phyloP scores from a whole-genome alignment of 2,888 invertebrate genomes.

The Diarsia rubi region DNA sequence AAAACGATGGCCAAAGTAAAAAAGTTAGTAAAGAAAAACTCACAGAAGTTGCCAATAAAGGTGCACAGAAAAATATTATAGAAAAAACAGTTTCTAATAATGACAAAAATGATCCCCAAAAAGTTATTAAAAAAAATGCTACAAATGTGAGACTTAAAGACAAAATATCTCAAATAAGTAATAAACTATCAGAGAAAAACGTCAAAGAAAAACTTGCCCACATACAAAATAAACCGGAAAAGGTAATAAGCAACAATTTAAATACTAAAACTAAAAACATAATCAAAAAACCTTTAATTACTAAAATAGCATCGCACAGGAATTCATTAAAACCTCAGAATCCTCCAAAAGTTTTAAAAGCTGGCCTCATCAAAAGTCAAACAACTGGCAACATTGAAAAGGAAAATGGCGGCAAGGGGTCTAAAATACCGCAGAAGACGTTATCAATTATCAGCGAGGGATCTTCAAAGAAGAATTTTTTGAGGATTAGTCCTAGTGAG shows the following conservation, averaged over 20 bases:
- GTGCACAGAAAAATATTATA: not conserved
- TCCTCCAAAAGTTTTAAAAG: slow-evolving; percentile 30
- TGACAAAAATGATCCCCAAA: slow-evolving; percentile 6
- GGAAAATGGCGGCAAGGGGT: slow-evolving; percentile 63
- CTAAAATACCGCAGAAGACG: slow-evolving; percentile 77
- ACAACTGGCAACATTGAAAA: slow-evolving; percentile 54
- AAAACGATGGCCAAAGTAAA: slow-evolving; percentile 18
- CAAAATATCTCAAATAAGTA: slow-evolving; percentile 28
- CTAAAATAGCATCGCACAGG: slow-evolving; percentile 38
- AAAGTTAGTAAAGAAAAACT: slow-evolving; percentile 13
- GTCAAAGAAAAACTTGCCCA: slow-evolving; percentile 17
- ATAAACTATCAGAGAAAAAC: slow-evolving; percentile 24
- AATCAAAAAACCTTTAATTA: slow-evolving; percentile 16
- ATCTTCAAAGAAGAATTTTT: slow-evolving; percentile 67
- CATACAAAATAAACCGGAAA: slow-evolving; percentile 6
- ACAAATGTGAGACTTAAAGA: slow-evolving; percentile 39
- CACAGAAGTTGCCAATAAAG: not conserved
- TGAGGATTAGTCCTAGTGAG: slow-evolving; percentile 81
- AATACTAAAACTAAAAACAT: slow-evolving; percentile 18
- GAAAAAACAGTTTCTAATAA: not conserved
- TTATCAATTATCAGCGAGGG: slow-evolving; percentile 59
- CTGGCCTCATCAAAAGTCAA: slow-evolving; percentile 25
- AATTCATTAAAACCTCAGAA: slow-evolving; percentile 50
- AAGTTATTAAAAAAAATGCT: slow-evolving; percentile 40
- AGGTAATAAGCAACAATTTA: slow-evolving; percentile 4